Evolutionary conservation across 1,140 invertebrate genomes (phyloP).

Genomic region (Tetragonula clypearis): DNA sequence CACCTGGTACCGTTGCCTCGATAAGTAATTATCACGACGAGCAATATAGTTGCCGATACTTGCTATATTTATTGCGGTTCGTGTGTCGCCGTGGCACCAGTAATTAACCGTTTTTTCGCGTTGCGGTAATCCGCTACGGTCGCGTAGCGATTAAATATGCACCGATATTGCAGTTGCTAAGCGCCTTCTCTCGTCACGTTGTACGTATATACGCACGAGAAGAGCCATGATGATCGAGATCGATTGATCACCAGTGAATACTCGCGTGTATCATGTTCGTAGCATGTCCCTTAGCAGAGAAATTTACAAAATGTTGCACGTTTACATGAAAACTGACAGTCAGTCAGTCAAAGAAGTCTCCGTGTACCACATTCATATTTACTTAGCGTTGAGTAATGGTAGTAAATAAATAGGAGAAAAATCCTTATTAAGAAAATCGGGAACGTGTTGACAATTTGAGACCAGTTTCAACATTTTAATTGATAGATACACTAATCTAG

Average conservation of each 20-base stretch:
- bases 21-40: slow-evolving; percentile 49
- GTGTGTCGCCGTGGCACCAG: slow-evolving; percentile 7
- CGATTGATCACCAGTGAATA: slow-evolving; percentile 42
- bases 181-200: slow-evolving; percentile 23
- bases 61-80: slow-evolving; percentile 27
- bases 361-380: no score
- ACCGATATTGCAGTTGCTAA: neutral
- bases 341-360: no score
- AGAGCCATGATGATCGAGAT: slow-evolving; percentile 18
- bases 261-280: slow-evolving; percentile 32
- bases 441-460: no score
- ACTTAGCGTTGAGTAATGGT: no score
- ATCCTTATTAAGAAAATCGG: no score
- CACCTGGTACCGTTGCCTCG: slow-evolving; percentile 10
- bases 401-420: no score
- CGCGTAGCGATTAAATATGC: slow-evolving; percentile 12
- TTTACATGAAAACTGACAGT: neutral
- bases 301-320: slow-evolving; percentile 16
- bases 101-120: slow-evolving; percentile 57
- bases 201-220: neutral
- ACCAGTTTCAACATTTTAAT: no score
- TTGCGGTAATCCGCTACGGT: slow-evolving; percentile 36
- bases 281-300: neutral
- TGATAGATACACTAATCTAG: no score
- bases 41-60: slow-evolving; percentile 40